Evolutionary conservation across 2,797 vertebrate species (phyloP).

Genomic region (Amazona finschi): DNA sequence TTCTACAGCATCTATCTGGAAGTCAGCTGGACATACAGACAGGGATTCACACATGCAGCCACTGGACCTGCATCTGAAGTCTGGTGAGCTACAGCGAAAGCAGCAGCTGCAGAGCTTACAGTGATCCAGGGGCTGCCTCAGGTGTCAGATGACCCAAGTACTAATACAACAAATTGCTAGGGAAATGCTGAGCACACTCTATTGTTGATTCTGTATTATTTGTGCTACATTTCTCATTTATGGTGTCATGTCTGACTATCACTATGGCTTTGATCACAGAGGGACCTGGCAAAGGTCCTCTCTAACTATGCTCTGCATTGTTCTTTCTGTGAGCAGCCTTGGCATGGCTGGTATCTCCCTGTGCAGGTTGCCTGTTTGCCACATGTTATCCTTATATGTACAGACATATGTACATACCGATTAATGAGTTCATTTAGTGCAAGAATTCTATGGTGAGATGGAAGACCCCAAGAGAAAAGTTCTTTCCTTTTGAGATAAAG

Average conservation of each 20-base stretch:
- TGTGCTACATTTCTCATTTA: slow-evolving; percentile 41
- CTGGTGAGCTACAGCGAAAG: neutral
- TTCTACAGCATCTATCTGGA: neutral
- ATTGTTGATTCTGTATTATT: neutral
- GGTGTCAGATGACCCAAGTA: neutral
- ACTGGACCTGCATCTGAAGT: neutral
- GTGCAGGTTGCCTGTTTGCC: slow-evolving; percentile 37
- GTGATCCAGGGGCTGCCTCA: neutral
- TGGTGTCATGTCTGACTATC: slow-evolving; percentile 41
- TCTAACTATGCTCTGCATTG: neutral
- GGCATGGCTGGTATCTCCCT: neutral
- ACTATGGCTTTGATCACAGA: neutral
- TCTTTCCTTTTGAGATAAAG: slow-evolving; percentile 51
- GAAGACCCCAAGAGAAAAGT: slow-evolving; percentile 35
- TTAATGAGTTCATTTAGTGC: slow-evolving; percentile 45
- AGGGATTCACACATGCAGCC: neutral
- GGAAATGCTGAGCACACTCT: neutral
- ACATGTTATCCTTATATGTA: neutral
- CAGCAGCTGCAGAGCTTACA: neutral
- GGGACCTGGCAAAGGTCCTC: neutral
- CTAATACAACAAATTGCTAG: slow-evolving; percentile 4
- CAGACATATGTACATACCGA: neutral
- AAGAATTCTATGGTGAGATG: slow-evolving; percentile 30
- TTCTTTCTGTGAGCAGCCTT: neutral
- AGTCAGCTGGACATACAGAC: neutral